Evolutionary conservation across 1,140 invertebrate genomes (phyloP), one percentile per base, ranked within the genome.

Genomic region (Drosophila sproati): DNA sequence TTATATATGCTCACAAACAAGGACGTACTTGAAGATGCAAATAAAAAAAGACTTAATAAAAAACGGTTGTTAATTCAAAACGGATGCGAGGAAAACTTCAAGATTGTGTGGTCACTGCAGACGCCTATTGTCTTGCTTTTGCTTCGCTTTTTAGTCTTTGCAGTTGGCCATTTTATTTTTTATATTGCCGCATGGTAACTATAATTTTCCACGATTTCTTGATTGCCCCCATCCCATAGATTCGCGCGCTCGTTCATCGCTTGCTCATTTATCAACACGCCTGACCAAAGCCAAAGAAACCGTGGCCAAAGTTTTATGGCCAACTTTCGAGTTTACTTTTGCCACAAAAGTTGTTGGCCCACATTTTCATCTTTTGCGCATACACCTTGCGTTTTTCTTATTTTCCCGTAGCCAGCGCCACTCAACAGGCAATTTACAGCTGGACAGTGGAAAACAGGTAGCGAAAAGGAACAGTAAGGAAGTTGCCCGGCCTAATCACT

Each of bases 151-250:
- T 75, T 75, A 55, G 52, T 41, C 52, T 67, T 67, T 76, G 48
- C 47, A 52, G 70, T 51, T 60, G 37, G 28, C 28, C 39, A 60
- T 67, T 64, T 80, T 86, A 86, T 61, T 83, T 81, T 87, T 85
- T 85, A 56, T 82, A 81, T 86, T 86, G 75, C 67, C 67, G 55
- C 62, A 56, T 69, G 70, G 82, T 71, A 86, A 82, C 82, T 82
- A 88, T 88, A 83, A 88, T 88, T 89, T 88, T 89, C 70, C 75
- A 59, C 80, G 77, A 83, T 88, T 83, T 83, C 87, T 80, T 89
- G 83, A 88, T 89, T 88, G 83, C 73, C 80, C 80, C 63, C 85
- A 52, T 67, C 63, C 74, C 39, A 10, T 5, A 10, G 7, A 41
- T 41, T 2, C 0, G 3, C 39, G 39, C 41, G 39, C 66, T 60